Evolutionary conservation across 2,113 vertebrate genomes (phyloP), one percentile per base, ranked within the genome.

Genomic region (Chionomys nivalis): DNA sequence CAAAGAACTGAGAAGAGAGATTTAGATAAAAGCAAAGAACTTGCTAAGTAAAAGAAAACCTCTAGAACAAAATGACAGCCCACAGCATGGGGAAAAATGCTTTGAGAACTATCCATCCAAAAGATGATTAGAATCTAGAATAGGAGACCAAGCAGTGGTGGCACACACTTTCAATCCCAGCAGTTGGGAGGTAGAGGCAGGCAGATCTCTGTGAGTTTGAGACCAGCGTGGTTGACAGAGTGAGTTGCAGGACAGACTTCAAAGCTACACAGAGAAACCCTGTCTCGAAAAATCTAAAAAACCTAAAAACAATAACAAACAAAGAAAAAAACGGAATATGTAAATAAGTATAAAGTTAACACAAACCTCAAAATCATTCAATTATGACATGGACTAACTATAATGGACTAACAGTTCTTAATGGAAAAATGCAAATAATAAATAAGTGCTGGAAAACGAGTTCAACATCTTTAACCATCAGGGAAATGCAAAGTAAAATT

Each of bases 141-240:
- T 19, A 47, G 21, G 16, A 58, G 55, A 58, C 17, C 19, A 58
- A 21, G 58, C 58, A 58, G 58, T 58, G 58, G 58, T 7, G 19
- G 58, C 0, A 1, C 19, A 58, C 0, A 1, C 58, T 6, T 21
- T 58, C 21, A 21, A 21, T 58, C 4, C 58, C 58, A 58, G 55
- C 17, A 58, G 1, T 58, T 1, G 1, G 5, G 55, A 58, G 4
- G 3, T 19, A 58, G 1, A 58, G 17, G 55, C 55, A 58, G 55
- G 55, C 55, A 19, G 55, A 58, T 58, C 55, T 58, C 55, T 58
- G 55, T 58, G 17, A 21, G 17, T 58, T 58, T 1, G 5, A 58
- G 55, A 58, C 17, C 17, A 19, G 17, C 17, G 0, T 58, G 55
- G 55, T 58, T 7, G 5, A 58, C 1, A 58, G 19, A 58, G 19